phyloP scores from a whole-genome alignment of 2,888 invertebrate species.

The Drosophila greeni region DNA sequence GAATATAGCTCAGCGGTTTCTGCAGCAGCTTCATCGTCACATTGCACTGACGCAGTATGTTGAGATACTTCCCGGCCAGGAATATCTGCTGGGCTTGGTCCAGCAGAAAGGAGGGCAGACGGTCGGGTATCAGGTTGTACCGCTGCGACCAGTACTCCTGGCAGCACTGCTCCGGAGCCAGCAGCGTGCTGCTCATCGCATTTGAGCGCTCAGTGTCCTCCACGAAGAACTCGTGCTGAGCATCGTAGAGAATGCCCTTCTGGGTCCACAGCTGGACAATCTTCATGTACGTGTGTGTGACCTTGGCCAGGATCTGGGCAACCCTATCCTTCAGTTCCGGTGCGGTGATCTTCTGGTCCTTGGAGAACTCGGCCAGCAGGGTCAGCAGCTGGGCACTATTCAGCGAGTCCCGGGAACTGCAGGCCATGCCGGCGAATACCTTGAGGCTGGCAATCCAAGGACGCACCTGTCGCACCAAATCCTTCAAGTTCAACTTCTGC shows the following conservation, averaged over 20 bases:
- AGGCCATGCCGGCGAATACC: slow-evolving; percentile 37
- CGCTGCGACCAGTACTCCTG: slow-evolving; percentile 51
- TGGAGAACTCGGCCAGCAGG: slow-evolving; percentile 37
- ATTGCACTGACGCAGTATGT: slow-evolving; percentile 59
- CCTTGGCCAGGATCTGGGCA: slow-evolving; percentile 25
- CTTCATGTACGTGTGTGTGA: slow-evolving; percentile 52
- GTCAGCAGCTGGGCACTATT: slow-evolving; percentile 48
- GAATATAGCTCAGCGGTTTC: slow-evolving; percentile 37
- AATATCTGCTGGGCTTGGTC: slow-evolving; percentile 35
- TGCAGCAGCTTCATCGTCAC: slow-evolving; percentile 50
- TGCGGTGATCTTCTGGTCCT: slow-evolving; percentile 22
- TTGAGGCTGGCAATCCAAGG: slow-evolving; percentile 53
- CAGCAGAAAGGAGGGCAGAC: slow-evolving; percentile 48
- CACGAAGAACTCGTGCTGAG: slow-evolving; percentile 52
- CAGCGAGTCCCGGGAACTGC: slow-evolving; percentile 29
- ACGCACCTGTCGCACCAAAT: slow-evolving; percentile 49
- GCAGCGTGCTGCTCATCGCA: slow-evolving; percentile 43
- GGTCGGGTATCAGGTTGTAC: slow-evolving; percentile 38
- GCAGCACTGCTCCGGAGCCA: slow-evolving; percentile 54
- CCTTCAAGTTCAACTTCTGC: slow-evolving; percentile 40
- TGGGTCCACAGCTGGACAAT: slow-evolving; percentile 63
- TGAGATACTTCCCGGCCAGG: slow-evolving; percentile 59
- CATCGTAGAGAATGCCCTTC: slow-evolving; percentile 57
- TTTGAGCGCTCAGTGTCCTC: slow-evolving; percentile 47
- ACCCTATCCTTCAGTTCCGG: slow-evolving; percentile 17